Conservation (phyloP, 2,113 vertebrate species). For the Corythoichthys haematopterus region DNA sequence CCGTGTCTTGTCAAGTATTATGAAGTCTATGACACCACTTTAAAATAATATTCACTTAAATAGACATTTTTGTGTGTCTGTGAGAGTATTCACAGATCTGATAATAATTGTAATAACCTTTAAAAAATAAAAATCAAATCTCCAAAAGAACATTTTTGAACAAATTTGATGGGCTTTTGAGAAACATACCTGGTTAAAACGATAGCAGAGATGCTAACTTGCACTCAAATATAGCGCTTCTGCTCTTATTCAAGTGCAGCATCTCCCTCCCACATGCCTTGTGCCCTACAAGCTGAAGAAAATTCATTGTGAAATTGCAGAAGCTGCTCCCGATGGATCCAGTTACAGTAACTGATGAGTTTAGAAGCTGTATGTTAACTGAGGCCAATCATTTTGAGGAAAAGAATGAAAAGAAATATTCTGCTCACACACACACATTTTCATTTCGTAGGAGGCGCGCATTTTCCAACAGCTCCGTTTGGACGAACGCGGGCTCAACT, state of each 20-base stretch:
- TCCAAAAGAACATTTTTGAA: not conserved
- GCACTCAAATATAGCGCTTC: not conserved
- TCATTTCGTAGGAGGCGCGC: conserved; percentile 18
- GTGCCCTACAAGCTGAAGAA: conserved; percentile 54
- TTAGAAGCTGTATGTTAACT: conserved; percentile 66
- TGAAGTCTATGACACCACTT: too few species aligned
- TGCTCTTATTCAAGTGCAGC: conserved; percentile 11
- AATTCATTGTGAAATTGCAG: conserved; percentile 64
- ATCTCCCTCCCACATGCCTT: conserved; percentile 11
- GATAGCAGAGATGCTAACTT: not conserved
- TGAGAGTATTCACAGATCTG: not conserved
- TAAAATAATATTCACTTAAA: too few species aligned
- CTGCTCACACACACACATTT: conserved; percentile 22
- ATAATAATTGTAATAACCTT: not conserved
- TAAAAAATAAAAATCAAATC: too few species aligned
- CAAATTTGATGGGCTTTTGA: not conserved
- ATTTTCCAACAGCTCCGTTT: conserved; percentile 45
- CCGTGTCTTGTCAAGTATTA: too few species aligned
- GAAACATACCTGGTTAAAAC: not conserved
- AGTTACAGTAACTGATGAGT: conserved; percentile 71
- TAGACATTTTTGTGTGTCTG: not conserved
- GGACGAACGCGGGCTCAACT: conserved; percentile 17
- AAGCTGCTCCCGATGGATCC: conserved; percentile 62
- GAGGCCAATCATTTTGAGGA: conserved; percentile 44
- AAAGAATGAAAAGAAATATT: conserved; percentile 45